Evolutionary conservation across 2,113 vertebrate species (phyloP).

Genomic region (Melospiza melodia): DNA sequence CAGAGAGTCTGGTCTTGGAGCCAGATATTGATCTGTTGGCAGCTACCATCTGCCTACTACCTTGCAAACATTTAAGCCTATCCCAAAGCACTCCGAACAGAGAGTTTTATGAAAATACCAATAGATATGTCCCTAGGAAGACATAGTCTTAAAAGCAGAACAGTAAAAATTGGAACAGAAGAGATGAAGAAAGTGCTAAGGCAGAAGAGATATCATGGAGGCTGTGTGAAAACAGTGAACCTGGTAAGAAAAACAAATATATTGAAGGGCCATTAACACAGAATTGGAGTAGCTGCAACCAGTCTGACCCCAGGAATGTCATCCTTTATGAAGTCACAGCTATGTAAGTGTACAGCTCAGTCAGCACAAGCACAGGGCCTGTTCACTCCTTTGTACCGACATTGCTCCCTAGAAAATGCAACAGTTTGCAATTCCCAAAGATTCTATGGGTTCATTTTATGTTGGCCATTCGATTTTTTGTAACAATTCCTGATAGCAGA

Average conservation of each 20-base stretch:
- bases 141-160: background rate
- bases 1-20: background rate
- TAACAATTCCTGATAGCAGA: background rate
- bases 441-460: background rate
- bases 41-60: background rate
- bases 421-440: background rate
- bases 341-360: fast-evolving
- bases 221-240: background rate
- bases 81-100: background rate
- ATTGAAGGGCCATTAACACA: background rate
- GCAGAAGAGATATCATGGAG: background rate
- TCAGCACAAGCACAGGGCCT: background rate
- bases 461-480: background rate
- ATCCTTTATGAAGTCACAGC: background rate
- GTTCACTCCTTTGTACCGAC: background rate
- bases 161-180: background rate
- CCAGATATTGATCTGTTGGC: background rate
- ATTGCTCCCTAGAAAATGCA: background rate
- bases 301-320: background rate
- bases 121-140: background rate
- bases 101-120: background rate
- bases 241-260: background rate
- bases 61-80: background rate
- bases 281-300: background rate
- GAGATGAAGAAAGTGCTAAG: background rate